Base-by-base conservation (phyloP, 2,888 invertebrate genomes). In the Andrena bucephala region DNA sequence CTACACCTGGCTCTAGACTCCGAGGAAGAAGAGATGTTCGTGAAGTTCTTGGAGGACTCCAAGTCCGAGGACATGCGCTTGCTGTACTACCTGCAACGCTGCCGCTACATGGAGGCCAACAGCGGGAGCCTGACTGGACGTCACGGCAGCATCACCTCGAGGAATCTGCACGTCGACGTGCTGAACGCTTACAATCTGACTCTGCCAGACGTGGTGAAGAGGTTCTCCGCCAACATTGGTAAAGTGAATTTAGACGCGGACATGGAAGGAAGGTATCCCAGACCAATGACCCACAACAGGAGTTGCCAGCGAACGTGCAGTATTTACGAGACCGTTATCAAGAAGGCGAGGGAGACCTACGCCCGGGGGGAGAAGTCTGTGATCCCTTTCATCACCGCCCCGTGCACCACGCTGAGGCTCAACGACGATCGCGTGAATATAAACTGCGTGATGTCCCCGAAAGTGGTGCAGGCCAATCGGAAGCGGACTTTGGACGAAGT, bases 41-140 rank as follows among this genome's bases (percentile, higher is more conserved):
- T 97, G 3, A 95, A 95, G 67, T 97, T 96, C 91, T 92, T 97
- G 24, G 94, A 96, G 81, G 94, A 95, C n/a, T 95, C 96, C 82
- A 95, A 95, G 52, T 95, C 95, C 0, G 95, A 96, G 0, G 97
- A 97, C 88, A 94, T 97, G 66, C 94, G 96, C 33, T 95, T 97
- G 63, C 95, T 97, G 93, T 97, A 97, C 91, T 96, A 96, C 89
- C 94, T 97, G 68, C 95, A 96, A 87, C 95, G 96, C 89, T 96
- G 95, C 94, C 91, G 92, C 59, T 93, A 92, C 63, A 89, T 90
- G 2, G 93, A 93, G 66, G 92, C 92, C 0, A 89, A 87, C 16
- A 85, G 82, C 20, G 80, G 89, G 6, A 80, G 80, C 68, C 77
- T 84, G 0, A 60, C 71, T 0, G 65, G 13, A 10, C 66, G 33